Evolutionary conservation across 2,113 vertebrate genomes (phyloP).

Genomic region (Eleginops maclovinus): DNA sequence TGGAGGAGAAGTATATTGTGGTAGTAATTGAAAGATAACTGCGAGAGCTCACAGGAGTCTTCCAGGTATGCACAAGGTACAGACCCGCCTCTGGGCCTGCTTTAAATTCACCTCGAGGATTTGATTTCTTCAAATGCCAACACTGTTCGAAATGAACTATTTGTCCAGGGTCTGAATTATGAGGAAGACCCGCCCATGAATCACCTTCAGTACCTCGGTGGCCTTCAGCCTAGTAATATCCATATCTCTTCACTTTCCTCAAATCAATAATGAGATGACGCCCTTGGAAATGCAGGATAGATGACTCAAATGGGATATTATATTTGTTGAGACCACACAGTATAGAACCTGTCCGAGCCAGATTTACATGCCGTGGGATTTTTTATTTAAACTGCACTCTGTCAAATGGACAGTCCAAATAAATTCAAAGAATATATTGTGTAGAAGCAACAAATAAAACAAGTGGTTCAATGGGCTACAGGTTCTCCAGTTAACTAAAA

Average conservation of each 20-base stretch:
- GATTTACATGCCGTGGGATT: slow-evolving; percentile 42
- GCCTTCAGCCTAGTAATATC: slow-evolving; percentile 81
- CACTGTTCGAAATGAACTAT: slow-evolving; percentile 75
- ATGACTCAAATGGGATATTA: slow-evolving; percentile 71
- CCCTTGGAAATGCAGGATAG: slow-evolving; percentile 75
- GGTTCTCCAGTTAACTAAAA: neutral
- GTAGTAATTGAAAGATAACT: slow-evolving; percentile 76
- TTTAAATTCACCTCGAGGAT: slow-evolving; percentile 77
- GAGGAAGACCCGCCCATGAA: slow-evolving; percentile 76
- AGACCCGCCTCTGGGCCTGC: slow-evolving; percentile 55
- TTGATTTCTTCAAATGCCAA: slow-evolving; percentile 81
- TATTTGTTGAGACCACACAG: slow-evolving; percentile 61
- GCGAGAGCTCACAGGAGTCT: slow-evolving; percentile 39
- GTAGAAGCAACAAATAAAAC: neutral
- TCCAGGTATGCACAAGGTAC: slow-evolving; percentile 49
- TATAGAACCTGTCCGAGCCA: slow-evolving; percentile 41
- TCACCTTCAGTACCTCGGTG: slow-evolving; percentile 72
- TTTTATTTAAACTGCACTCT: slow-evolving; percentile 19
- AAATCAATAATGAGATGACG: slow-evolving; percentile 80
- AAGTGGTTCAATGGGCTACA: neutral
- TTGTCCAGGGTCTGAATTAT: slow-evolving; percentile 78
- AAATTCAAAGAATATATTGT: neutral
- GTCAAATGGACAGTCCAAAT: neutral
- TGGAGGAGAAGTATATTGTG: slow-evolving; percentile 44
- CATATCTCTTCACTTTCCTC: slow-evolving; percentile 80